phyloP scores from a whole-genome alignment of 2,888 invertebrate genomes.

The Apodemia zela region DNA sequence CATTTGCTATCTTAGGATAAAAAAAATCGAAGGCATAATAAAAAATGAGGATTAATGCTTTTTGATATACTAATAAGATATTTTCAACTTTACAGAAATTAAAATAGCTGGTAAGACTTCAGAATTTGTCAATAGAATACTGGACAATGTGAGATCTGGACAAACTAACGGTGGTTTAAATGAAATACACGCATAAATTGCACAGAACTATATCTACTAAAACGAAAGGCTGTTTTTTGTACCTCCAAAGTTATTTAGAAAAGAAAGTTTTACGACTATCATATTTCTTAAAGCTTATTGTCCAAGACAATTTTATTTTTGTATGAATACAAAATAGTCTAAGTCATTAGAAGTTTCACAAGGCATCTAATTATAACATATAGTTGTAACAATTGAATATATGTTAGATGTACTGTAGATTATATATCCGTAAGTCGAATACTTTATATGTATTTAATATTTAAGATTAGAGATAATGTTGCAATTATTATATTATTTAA shows the following conservation, averaged over 20 bases:
- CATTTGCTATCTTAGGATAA: too few species aligned
- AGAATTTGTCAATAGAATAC: constrained; percentile 95
- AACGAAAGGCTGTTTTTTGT: constrained; percentile 79
- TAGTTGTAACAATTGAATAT: constrained; percentile 21
- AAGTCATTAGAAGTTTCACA: constrained; percentile 62
- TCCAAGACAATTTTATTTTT: constrained; percentile 76
- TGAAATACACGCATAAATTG: constrained; percentile 77
- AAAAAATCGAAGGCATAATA: too few species aligned
- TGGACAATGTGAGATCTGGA: constrained; percentile 92
- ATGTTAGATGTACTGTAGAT: not conserved
- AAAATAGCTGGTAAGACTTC: constrained; percentile 95
- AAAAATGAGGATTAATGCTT: too few species aligned
- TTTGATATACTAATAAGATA: not conserved
- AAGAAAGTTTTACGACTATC: constrained; percentile 57
- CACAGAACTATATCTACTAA: constrained; percentile 39
- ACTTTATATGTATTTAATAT: not conserved
- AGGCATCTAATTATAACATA: constrained; percentile 55
- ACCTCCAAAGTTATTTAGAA: constrained; percentile 78
- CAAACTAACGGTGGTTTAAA: constrained; percentile 88
- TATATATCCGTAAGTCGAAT: not conserved
- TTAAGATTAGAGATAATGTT: not conserved
- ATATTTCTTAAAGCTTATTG: constrained; percentile 62
- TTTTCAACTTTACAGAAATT: constrained; percentile 82
- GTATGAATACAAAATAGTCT: constrained; percentile 48
- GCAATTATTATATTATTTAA: not conserved